Evolutionary conservation across 1,140 invertebrate genomes (phyloP), one percentile per base, ranked within the genome.

Genomic region (Drosophila mayri): DNA sequence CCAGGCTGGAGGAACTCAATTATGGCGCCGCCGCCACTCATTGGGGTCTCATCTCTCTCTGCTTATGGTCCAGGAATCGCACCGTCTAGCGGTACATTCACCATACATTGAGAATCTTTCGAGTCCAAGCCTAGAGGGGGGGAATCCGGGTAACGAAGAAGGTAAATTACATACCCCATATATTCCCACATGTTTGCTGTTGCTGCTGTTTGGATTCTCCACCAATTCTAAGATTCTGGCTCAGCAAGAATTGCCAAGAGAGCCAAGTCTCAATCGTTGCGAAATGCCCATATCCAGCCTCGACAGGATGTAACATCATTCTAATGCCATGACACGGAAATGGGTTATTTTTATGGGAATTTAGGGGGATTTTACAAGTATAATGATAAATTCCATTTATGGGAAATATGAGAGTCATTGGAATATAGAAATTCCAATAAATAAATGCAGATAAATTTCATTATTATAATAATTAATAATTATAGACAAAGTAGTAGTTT

Each of bases 31-130:
- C 70, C 68, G 70, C 66, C 52, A 30, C 66, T 78, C 46, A 54
- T 65, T 77, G 74, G 57, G 63, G 49, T 38, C 65, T 63, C 77
- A 72, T 68, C 80, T 87, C 88, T 43, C 71, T 64, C 82, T 84
- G 68, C 84, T 87, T 87, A 87, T 87, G 84, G 84, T 59, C 65
- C 68, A 63, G 49, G 67, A 59, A 52, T 70, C 66, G 65, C 76
- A 74, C 70, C 66, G 71, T 71, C 80, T 87, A 87, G 84, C 84
- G 84, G 84, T 87, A 87, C 73, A 68, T 87, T 87, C 76, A 60
- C 80, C 80, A 79, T 78, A 79, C 50, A 83, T 87, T 81, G 77
- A 68, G 43, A 66, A 74, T 38, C 47, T 12, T 50, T 49, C 18
- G 30, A 52, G 37, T 22, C 35, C 37, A 58, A 57, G 37, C 65